Evolutionary conservation across 2,797 vertebrate species (phyloP).

Genomic region (Triplophysa bombifrons): DNA sequence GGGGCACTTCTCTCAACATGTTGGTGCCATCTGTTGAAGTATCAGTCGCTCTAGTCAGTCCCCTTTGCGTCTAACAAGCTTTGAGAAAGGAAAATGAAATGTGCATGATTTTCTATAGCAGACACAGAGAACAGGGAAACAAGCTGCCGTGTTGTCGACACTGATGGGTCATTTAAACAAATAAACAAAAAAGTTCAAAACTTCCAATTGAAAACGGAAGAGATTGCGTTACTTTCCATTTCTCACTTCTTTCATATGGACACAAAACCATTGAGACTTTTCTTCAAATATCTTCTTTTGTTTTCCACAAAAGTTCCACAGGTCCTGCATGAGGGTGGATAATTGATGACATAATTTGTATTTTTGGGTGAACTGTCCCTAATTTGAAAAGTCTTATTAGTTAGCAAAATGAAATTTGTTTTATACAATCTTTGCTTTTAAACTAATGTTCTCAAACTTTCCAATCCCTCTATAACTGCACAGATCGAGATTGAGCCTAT

Average conservation of each 20-base stretch:
- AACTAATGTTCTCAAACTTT: neutral
- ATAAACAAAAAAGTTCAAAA: neutral
- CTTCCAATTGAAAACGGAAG: neutral
- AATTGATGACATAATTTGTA: too few species aligned
- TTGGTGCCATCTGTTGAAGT: constrained; percentile 70
- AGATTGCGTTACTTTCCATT: too few species aligned
- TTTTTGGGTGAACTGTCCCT: neutral
- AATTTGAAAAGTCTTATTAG: neutral
- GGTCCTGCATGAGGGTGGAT: too few species aligned
- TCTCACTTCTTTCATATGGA: too few species aligned
- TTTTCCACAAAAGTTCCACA: too few species aligned
- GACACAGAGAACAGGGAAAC: constrained; percentile 33
- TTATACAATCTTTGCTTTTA: neutral
- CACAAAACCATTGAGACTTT: too few species aligned
- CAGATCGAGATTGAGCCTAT: neutral
- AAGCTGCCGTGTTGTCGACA: constrained; percentile 15
- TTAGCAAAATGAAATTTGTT: too few species aligned
- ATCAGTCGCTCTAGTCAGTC: constrained; percentile 46
- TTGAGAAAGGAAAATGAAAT: constrained; percentile 5
- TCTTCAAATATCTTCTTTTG: too few species aligned
- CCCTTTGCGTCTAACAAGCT: constrained; percentile 6
- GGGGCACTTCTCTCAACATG: constrained; percentile 55
- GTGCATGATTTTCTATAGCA: neutral
- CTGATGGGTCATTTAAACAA: constrained; percentile 2
- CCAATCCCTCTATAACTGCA: neutral